Evolutionary conservation across 2,113 vertebrate genomes (phyloP), one percentile per base, ranked within the genome.

Genomic region (Rallus limicola): DNA sequence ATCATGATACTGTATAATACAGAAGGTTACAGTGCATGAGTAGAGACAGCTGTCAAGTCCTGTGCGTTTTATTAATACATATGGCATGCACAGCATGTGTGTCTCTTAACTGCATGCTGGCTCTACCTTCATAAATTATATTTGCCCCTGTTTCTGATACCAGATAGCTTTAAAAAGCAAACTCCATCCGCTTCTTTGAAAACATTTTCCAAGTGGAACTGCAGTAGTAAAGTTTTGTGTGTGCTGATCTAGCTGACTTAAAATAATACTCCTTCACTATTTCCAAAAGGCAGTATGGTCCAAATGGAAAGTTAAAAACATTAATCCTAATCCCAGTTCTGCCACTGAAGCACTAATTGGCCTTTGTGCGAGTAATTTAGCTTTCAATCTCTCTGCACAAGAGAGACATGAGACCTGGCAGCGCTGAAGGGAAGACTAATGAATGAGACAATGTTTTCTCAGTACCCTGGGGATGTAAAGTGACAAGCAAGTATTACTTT

Each of bases 1-100:
- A 96, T 97, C 96, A 56, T 96, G 95, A 93, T 96, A 96, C 90
- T 90, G 77, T 97, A 97, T 97, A 96, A 97, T 93, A 95, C 79
- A 96, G 91, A 97, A 97, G 89, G 92, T 95, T 95, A 97, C 86
- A 65, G 80, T 88, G 91, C 91, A 87, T 87, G 88, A 80, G 85
- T 60, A 80, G 90, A 95, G 87, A 96, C 92, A 97, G 93, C 95
- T 95, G 97, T 97, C 93, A 97, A 93, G 82, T 90, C 81, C 76
- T 97, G 82, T 93, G 91, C 83, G 90, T 95, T 96, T 96, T 94
- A 97, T 96, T 97, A 95, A 95, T 82, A 94, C 76, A 94, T 75
- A 90, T 70, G 96, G 95, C 84, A 97, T 85, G 96, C 91, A 90
- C 72, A 96, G 86, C 71, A 97, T 97, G 75, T 77, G 87, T 8